phyloP scores from a whole-genome alignment of 2,888 invertebrate genomes.

The Linnaemya vulpina region DNA sequence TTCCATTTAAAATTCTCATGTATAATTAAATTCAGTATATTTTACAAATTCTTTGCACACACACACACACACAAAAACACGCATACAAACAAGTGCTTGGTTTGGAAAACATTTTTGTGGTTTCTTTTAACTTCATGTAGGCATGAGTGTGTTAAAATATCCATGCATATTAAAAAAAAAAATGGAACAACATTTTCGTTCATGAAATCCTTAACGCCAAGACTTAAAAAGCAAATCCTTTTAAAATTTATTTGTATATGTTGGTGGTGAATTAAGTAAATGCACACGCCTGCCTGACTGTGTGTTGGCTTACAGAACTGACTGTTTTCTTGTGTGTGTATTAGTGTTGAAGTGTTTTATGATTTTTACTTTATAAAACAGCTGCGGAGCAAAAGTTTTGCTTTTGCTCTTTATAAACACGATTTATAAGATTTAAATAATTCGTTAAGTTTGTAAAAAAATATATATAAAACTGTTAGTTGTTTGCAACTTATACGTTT shows the following conservation, averaged over 20 bases:
- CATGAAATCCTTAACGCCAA: slow-evolving; percentile 13
- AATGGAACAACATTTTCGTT: slow-evolving; percentile 44
- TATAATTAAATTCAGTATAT: slow-evolving; percentile 28
- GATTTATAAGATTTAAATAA: slow-evolving; percentile 33
- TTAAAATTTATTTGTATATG: too few relatives aligned
- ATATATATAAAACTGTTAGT: neutral
- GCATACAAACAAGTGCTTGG: slow-evolving; percentile 7
- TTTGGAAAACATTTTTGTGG: slow-evolving; percentile 59
- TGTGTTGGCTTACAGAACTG: neutral
- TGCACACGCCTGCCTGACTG: neutral
- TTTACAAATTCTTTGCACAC: neutral
- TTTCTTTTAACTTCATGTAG: slow-evolving; percentile 31
- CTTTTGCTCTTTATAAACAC: slow-evolving; percentile 15
- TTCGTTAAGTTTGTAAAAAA: neutral
- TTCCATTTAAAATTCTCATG: slow-evolving; percentile 26
- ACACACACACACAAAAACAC: neutral
- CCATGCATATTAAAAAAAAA: neutral
- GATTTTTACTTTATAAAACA: slow-evolving; percentile 1
- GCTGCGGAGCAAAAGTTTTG: slow-evolving; percentile 28
- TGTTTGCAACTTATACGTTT: slow-evolving; percentile 12
- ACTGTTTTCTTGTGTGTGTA: neutral
- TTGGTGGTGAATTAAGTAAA: slow-evolving; percentile 19
- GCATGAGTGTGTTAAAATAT: neutral
- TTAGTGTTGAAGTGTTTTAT: slow-evolving; percentile 10
- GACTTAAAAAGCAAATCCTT: slow-evolving; percentile 53